phyloP scores from a whole-genome alignment of 2,113 vertebrate genomes.

The Butastur rufipennis region DNA sequence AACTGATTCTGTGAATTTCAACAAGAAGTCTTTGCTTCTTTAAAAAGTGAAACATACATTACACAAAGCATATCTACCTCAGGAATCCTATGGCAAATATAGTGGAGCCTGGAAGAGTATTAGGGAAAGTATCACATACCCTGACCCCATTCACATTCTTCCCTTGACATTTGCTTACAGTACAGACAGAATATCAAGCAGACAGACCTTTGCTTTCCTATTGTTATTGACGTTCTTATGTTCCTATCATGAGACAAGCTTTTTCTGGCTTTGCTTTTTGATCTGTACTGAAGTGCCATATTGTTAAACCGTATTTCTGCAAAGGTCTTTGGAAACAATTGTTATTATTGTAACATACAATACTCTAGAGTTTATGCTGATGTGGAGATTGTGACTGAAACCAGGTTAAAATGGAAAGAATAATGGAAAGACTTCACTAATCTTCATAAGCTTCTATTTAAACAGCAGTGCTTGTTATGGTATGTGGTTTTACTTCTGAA shows the following conservation, averaged over 20 bases:
- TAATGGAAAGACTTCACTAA: not conserved
- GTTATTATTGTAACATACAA: not conserved
- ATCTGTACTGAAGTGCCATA: not conserved
- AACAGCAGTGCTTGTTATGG: not conserved
- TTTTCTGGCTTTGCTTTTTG: not conserved
- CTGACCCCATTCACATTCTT: not conserved
- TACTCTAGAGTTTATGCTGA: not conserved
- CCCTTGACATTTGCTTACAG: not conserved
- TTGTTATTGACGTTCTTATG: not conserved
- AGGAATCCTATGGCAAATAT: not conserved
- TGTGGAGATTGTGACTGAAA: not conserved
- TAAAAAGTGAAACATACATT: not conserved
- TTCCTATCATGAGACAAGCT: not conserved
- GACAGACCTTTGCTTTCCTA: not conserved
- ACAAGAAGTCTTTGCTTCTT: not conserved
- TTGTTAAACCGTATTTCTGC: not conserved
- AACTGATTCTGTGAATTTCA: not conserved
- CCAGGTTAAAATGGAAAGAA: not conserved
- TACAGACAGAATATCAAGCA: not conserved
- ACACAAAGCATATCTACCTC: not conserved
- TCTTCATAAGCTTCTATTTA: not conserved
- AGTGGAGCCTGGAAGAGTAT: not conserved
- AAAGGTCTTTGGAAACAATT: not conserved
- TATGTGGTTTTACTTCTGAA: not conserved
- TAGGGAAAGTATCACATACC: not conserved